Evolutionary conservation across 1,140 invertebrate genomes (phyloP), one percentile per base, ranked within the genome.

Genomic region (Ptiloglossa arizonensis): DNA sequence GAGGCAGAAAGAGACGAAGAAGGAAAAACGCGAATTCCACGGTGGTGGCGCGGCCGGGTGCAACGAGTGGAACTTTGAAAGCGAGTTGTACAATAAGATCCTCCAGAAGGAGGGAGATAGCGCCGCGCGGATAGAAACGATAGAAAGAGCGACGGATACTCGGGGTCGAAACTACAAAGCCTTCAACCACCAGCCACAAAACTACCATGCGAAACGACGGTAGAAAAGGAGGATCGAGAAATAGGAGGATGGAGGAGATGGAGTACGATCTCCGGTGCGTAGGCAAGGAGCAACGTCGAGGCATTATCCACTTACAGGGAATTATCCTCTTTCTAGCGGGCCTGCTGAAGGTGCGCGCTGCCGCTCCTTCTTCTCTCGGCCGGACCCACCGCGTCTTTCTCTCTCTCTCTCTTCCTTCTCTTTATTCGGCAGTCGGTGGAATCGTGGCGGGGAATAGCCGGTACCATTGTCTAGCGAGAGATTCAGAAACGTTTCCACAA

Each of bases 251-350:
- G 75, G 64, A 60, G 64, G 48, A 62, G 78, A 22, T n/a, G 22
- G 75, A 80, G 41, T 60, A 72, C 63, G 76, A 84, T 87, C 64
- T 70, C 54, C 63, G 72, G 66, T 88, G 88, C 86, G 88, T 90
- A 89, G 83, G 80, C 87, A 87, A 88, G 87, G 84, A 88, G 88
- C 86, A 79, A 46, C 60, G 78, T 85, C 71, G 62, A 83, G 84
- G 83, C 86, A 90, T 90, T 90, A 90, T 90, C 89, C 89, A 90
- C 89, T 90, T 90, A 90, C 83, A 87, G 88, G 83, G 86, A 90
- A 90, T 90, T 90, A 90, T 90, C 85, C 87, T 86, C 71, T 76
- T 80, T 68, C 77, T 59, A 64, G 74, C 57, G 79, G 82, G 57
- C 75, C 62, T 57, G 64, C 15, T 64, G 76, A 60, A 79, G 52